Evolutionary conservation across 2,113 vertebrate genomes (phyloP).

Genomic region (Pogona vitticeps): DNA sequence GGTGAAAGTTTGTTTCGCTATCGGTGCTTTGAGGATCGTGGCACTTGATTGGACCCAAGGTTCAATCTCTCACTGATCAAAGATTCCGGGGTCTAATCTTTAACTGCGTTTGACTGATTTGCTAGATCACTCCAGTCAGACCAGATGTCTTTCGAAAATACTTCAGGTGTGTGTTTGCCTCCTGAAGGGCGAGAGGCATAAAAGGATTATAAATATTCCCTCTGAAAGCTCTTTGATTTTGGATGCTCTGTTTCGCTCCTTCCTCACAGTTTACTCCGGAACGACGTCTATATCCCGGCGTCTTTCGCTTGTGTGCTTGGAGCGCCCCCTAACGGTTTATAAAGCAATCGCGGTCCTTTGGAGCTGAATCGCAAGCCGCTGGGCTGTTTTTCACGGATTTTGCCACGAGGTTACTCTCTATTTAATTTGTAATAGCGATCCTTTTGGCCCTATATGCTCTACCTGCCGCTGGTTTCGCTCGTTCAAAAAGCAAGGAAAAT

Average conservation of each 20-base stretch:
- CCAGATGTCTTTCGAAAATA: neutral
- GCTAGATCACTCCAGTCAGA: too few species aligned
- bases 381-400: neutral
- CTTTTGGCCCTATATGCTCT: neutral
- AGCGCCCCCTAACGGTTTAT: conserved; percentile 64
- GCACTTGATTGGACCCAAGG: neutral
- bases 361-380: neutral
- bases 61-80: too few species aligned
- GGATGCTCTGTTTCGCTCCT: neutral
- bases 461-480: neutral
- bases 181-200: too few species aligned
- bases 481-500: neutral
- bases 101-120: neutral
- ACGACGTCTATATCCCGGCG: neutral
- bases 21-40: neutral
- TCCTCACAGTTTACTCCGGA: rapidly evolving
- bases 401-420: too few species aligned
- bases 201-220: neutral
- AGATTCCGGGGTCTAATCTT: neutral
- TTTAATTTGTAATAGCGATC: neutral
- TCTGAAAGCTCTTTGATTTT: neutral
- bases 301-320: neutral
- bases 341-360: too few species aligned
- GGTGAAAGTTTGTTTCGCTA: neutral
- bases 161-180: too few species aligned